These are phyloP conservation scores for Salvator merianae DNA, from an alignment of 2,113 vertebrate genomes.

Conservation along the genomic window DNA sequence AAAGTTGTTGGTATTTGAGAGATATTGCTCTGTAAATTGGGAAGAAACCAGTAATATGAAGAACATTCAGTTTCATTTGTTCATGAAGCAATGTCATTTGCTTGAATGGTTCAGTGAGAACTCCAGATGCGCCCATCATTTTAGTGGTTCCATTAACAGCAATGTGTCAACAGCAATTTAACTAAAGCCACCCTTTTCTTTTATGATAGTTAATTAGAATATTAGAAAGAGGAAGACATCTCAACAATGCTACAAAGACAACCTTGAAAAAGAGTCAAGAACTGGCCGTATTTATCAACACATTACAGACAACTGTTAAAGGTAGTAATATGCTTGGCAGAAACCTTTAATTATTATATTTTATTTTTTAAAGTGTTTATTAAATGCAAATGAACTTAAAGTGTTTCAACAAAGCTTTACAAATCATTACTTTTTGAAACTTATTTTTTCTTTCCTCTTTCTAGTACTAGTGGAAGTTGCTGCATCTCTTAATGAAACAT, in stretches of 20 bases:
- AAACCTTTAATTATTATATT: not conserved
- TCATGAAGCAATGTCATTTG: not conserved
- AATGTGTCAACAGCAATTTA: constrained; percentile 1
- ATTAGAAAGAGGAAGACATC: constrained; percentile 57
- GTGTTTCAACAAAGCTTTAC: not conserved
- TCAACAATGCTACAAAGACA: constrained; percentile 63
- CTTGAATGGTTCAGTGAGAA: not conserved
- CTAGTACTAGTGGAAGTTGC: constrained; percentile 77
- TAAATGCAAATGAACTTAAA: not conserved
- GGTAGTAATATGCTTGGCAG: constrained; percentile 78
- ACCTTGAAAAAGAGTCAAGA: constrained; percentile 71
- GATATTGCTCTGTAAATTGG: not conserved
- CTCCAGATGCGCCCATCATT: constrained; percentile 1
- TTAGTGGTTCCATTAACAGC: accelerated
- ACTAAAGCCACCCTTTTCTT: constrained; percentile 36
- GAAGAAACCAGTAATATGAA: not conserved
- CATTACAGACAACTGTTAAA: constrained; percentile 73
- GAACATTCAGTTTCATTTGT: not conserved
- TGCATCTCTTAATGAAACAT: constrained; percentile 76
- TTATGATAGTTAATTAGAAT: constrained; percentile 72
- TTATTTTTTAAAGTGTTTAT: not conserved
- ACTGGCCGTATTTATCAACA: constrained; percentile 72
- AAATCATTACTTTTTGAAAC: constrained; percentile 23
- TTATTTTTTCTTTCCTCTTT: constrained; percentile 32
- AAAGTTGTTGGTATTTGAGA: not conserved